phyloP scores from a whole-genome alignment of 2,797 vertebrate genomes.

The Notolepis coatsorum region DNA sequence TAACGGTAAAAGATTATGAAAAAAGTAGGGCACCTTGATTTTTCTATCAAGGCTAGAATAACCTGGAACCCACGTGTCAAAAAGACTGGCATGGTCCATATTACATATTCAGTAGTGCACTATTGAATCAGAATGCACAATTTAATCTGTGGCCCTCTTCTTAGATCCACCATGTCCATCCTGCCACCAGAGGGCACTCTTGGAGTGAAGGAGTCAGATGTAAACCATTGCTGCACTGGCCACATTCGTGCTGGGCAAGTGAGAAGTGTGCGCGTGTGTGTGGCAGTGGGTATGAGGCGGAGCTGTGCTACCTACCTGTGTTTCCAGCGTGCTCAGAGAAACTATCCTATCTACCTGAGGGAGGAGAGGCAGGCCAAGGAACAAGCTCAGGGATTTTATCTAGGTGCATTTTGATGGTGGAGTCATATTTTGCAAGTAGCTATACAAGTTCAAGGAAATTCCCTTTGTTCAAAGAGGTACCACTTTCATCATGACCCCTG shows the following conservation, averaged over 20 bases:
- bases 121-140: background rate
- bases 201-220: conserved; percentile 19
- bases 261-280: conserved; percentile 25
- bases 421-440: too few species aligned
- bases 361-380: conserved; percentile 75
- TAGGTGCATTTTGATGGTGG: too few species aligned
- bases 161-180: conserved; percentile 28
- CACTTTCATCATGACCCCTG: too few species aligned
- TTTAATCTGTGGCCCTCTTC: background rate
- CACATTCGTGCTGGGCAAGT: conserved; percentile 86
- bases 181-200: conserved; percentile 23
- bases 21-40: too few species aligned
- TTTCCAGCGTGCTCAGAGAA: conserved; percentile 81
- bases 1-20: too few species aligned
- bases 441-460: too few species aligned
- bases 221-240: conserved; percentile 61
- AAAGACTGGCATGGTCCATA: too few species aligned
- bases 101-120: too few species aligned
- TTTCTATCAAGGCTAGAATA: too few species aligned
- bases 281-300: conserved; percentile 51
- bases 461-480: conserved; percentile 77
- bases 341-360: conserved; percentile 63
- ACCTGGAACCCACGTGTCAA: too few species aligned
- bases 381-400: too few species aligned
- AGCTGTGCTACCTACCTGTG: conserved; percentile 88